Conservation (phyloP, 2,797 vertebrate species). For the Anguilla anguilla region DNA sequence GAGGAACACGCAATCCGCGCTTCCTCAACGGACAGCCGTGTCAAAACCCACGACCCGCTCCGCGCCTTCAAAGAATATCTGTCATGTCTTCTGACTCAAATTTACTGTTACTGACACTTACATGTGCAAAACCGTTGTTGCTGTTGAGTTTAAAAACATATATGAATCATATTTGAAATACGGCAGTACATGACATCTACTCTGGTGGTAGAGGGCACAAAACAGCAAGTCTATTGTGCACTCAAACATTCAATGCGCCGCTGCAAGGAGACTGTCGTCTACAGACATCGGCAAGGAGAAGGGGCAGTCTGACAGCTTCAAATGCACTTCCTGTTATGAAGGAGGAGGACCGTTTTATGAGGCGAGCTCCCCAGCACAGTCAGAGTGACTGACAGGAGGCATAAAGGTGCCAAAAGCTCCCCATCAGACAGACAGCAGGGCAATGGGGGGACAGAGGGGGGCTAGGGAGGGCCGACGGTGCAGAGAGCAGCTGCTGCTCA, state of each 20-base stretch:
- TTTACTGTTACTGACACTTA: background rate
- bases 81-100: background rate
- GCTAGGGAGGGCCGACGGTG: conserved; percentile 45
- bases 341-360: background rate
- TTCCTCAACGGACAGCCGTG: background rate
- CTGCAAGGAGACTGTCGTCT: background rate
- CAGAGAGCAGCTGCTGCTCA: conserved; percentile 72
- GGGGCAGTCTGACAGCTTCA: background rate
- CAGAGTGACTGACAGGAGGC: conserved; percentile 73
- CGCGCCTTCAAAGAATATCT: background rate
- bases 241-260: background rate
- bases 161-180: background rate
- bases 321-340: background rate
- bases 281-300: background rate
- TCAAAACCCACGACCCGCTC: background rate
- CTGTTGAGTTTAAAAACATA: background rate
- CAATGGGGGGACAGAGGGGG: conserved; percentile 37
- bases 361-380: conserved; percentile 57
- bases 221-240: background rate
- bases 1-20: background rate
- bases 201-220: background rate
- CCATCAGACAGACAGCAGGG: conserved; percentile 67
- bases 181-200: background rate
- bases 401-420: conserved; percentile 72
- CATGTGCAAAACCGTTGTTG: background rate